These are phyloP conservation scores for Micromesistius poutassou DNA, from an alignment of 2,797 vertebrate species.

Conservation along the genomic window DNA sequence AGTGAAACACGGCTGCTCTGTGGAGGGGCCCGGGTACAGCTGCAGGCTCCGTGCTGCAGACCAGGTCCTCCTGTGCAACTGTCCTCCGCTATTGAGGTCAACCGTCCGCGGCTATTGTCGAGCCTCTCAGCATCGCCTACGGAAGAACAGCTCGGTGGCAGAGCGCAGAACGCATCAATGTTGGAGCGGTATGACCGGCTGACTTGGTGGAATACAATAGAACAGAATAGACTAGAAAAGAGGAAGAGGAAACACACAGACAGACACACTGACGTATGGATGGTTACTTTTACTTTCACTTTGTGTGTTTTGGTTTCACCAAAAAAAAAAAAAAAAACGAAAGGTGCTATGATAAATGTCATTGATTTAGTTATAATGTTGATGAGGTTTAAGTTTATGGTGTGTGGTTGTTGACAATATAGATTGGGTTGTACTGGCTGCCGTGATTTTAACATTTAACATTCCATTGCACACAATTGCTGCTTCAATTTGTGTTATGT, in stretches of 20 bases:
- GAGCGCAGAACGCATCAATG: not conserved
- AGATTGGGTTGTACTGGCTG: too few species aligned
- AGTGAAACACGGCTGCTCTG: not conserved
- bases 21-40: not conserved
- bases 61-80: slow-evolving; percentile 1
- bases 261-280: too few species aligned
- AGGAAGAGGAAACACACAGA: not conserved
- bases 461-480: too few species aligned
- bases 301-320: too few species aligned
- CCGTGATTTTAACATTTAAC: too few species aligned
- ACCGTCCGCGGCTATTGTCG: not conserved
- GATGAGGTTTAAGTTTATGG: too few species aligned
- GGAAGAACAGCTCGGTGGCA: not conserved
- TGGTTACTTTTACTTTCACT: too few species aligned
- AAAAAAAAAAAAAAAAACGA: too few species aligned
- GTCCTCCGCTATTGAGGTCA: not conserved
- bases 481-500: too few species aligned
- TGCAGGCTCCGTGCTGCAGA: not conserved
- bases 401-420: too few species aligned
- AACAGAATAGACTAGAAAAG: not conserved
- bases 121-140: not conserved
- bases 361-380: too few species aligned
- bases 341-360: too few species aligned
- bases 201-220: not conserved
- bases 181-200: not conserved